Base-by-base conservation (phyloP, 2,888 invertebrate species). In the Hirtodrosophila histrioides region DNA sequence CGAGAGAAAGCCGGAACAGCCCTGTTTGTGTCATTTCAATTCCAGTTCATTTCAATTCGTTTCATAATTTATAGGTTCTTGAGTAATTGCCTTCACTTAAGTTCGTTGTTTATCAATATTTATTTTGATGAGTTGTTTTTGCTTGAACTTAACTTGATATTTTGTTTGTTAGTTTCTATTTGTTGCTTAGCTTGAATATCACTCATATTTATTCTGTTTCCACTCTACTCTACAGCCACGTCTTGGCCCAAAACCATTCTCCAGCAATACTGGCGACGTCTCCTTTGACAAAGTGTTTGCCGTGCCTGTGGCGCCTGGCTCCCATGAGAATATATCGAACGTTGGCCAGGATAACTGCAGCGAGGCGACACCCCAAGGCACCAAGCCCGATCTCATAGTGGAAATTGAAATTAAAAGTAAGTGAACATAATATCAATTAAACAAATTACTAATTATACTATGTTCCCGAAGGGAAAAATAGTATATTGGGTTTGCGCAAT, bases 181-280 rank as follows among this genome's bases (percentile, higher is more conserved):
- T 27, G 33, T 9, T 12, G 10, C 6, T 46, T 55, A 23, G 11
- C 2, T 8, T 33, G 39, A 31, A 31, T 31, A 31, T 5, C 6
- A 27, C 6, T 4, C 27, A 17, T 17, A 17, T 62, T 39, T 55
- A 10, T 11, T 23, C 0, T 46, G 11, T 35, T 78, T 85, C 77
- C 90, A 9, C 4, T 61, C 78, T 58, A 67, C 73, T 86, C 79
- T 90, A 46, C 92, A 97, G 97, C 96, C 96, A 43, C 94, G 96
- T 24, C 93, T 97, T 45, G 97, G 97, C 3, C 97, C 97, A 37
- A 97, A 96, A 90, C 96, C 96, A 27, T 97, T 97, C 91, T 96
- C 96, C 7, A 95, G 96, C 40, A 95, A 95, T 33, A 93, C 95
- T 4, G 95, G 95, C 58, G 95, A 95, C 79, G 95, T 96, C 85